A percentile compares a stretch with the other conserved stretches of the same genome.
Evolutionary conservation across 2,888 invertebrate species (phyloP).

Genomic region (Tromatobia lineatoria): DNA sequence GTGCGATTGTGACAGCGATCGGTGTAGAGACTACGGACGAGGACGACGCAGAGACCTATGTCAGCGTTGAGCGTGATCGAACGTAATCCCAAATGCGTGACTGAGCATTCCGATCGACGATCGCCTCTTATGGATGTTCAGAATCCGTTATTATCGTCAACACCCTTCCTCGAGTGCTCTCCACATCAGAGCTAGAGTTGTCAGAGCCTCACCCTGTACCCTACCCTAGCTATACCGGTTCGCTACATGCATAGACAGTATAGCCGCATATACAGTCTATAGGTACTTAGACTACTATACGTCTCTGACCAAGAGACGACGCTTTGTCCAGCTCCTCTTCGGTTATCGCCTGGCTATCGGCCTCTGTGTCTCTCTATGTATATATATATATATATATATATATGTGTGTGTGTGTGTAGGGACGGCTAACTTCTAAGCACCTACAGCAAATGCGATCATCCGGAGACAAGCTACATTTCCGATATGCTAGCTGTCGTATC

Average conservation of each 20-base stretch:
- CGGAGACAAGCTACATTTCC: conserved; percentile 57
- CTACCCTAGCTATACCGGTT: neutral
- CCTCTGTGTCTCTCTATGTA: too few relatives aligned
- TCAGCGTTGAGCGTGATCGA: conserved; percentile 72
- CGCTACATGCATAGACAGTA: neutral
- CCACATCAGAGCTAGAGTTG: conserved; percentile 9
- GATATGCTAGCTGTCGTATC: conserved; percentile 66
- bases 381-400: too few relatives aligned
- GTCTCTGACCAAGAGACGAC: conserved; percentile 12
- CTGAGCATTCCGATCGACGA: conserved; percentile 79
- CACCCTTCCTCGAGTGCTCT: conserved; percentile 63
- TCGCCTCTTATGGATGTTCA: conserved; percentile 77
- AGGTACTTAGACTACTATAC: neutral
- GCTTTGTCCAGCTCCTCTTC: conserved; percentile 35
- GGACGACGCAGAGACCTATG: conserved; percentile 62
- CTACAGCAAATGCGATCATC: conserved; percentile 27
- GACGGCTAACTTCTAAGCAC: conserved; percentile 27
- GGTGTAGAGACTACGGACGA: conserved; percentile 39
- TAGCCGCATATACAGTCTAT: neutral
- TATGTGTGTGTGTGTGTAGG: too few relatives aligned
- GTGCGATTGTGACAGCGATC: conserved; percentile 36
- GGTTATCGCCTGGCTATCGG: conserved; percentile 33
- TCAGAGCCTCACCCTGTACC: neutral
- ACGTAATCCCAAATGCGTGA: conserved; percentile 81
- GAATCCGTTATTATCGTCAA: conserved; percentile 79